Evolutionary conservation across 1,140 invertebrate species (phyloP), one percentile per base, ranked within the genome.

Genomic region (Drosophila ambigua): DNA sequence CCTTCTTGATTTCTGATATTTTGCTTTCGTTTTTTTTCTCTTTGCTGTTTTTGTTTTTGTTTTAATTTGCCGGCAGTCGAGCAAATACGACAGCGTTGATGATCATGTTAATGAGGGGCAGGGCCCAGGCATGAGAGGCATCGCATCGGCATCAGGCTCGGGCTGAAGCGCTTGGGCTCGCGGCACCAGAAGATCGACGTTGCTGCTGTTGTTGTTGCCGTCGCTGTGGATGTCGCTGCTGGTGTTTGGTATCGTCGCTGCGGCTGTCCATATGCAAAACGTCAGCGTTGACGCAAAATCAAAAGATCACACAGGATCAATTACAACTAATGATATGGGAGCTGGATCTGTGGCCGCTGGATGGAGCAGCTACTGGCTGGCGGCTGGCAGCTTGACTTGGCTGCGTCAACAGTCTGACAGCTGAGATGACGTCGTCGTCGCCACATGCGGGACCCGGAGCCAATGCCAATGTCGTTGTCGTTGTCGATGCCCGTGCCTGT

Each of bases 241-340:
- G 77, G 72, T 79, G 77, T 77, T 81, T 62, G 64, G 64, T 44
- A 50, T 65, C 46, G 60, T 20, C 51, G 28, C 45, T 39, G 35
- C 35, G 11, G 43, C 49, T 45, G 45, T 45, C 41, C 63, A 53
- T 79, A 78, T 78, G 76, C 75, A 84, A 85, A 81, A 59, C 66
- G 63, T 78, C 78, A 87, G 83, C 74, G 82, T 87, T 85, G 82
- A 85, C 82, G 82, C 82, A 85, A 85, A 85, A 85, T 85, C 82
- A 87, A 87, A 87, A 87, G 82, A 87, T 87, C 82, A 88, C 83
- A 87, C 82, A 88, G 83, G 83, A 88, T 88, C 83, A 88, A 88
- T 88, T 88, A 88, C 83, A 88, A 88, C 83, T 88, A 88, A 88
- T 88, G 83, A 88, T 88, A 88, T 88, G 79, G 82, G 28, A 20